These are phyloP conservation scores for Sorex fumeus DNA, from an alignment of 2,113 vertebrate genomes.

Conservation along the genomic window DNA sequence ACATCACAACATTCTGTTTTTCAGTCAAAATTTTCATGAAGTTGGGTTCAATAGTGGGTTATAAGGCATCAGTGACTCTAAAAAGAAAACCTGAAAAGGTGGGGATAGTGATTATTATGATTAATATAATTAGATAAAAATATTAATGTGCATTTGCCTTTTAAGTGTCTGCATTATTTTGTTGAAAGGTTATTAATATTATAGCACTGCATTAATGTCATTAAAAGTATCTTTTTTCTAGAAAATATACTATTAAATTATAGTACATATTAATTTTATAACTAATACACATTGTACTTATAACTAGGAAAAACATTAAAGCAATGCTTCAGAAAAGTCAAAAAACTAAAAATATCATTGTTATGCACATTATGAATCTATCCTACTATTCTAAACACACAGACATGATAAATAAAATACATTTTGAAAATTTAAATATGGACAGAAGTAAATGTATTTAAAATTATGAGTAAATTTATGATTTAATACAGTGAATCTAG, in stretches of 20 bases:
- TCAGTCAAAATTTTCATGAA: conserved; percentile 73
- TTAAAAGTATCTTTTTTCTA: conserved; percentile 53
- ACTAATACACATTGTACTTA: conserved; percentile 50
- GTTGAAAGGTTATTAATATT: conserved; percentile 48
- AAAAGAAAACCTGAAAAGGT: conserved; percentile 67
- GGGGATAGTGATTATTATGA: conserved; percentile 72
- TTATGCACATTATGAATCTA: neutral
- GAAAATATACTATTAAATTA: conserved; percentile 57
- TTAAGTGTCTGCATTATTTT: conserved; percentile 69
- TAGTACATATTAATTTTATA: conserved; percentile 64
- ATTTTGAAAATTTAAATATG: neutral
- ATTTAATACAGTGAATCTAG: neutral
- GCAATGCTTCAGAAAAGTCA: neutral
- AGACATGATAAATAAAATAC: conserved; percentile 8
- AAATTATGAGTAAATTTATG: neutral
- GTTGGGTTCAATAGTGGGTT: conserved; percentile 72
- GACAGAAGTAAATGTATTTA: neutral
- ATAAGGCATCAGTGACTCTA: conserved; percentile 54
- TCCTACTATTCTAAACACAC: conserved; percentile 4
- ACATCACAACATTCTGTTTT: conserved; percentile 73
- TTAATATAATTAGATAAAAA: conserved; percentile 54
- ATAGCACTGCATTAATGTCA: conserved; percentile 43
- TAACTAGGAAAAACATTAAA: conserved; percentile 1
- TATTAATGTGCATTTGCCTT: conserved; percentile 66
- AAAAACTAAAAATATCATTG: conserved; percentile 11